A percentile compares a stretch with the other conserved stretches of the same genome.
Evolutionary conservation across 2,113 vertebrate genomes (phyloP).

Genomic region (Hirundichthys speculiger): DNA sequence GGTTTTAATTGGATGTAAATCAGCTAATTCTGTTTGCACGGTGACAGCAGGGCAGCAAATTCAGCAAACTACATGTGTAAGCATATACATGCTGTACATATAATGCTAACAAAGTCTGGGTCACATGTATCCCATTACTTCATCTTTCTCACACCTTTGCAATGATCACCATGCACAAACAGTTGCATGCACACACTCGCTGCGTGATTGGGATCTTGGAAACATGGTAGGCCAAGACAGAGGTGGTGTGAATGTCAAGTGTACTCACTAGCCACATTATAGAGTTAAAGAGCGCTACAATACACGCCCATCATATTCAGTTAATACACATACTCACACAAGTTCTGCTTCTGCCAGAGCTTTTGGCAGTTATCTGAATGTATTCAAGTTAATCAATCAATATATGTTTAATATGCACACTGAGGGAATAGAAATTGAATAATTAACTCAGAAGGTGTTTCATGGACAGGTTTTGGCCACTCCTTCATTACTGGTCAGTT

Average conservation of each 20-base stretch:
- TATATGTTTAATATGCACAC: too few relatives aligned
- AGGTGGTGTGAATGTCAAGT: conserved; percentile 61
- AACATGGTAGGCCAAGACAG: conserved; percentile 17
- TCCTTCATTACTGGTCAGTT: too few relatives aligned
- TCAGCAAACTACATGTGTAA: conserved; percentile 8
- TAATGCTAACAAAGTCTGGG: conserved; percentile 29
- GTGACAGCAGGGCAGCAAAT: conserved; percentile 9
- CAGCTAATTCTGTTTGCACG: conserved; percentile 51
- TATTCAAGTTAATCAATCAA: too few relatives aligned
- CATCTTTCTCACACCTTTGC: conserved; percentile 61
- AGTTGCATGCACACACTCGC: conserved; percentile 3
- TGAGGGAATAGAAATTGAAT: too few relatives aligned
- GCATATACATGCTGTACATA: conserved; percentile 16
- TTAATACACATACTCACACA: too few relatives aligned
- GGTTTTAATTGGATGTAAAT: conserved; percentile 60
- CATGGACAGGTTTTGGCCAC: too few relatives aligned
- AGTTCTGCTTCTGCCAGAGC: too few relatives aligned
- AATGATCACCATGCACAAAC: conserved; percentile 43
- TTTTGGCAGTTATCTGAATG: too few relatives aligned
- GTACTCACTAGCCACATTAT: conserved; percentile 22
- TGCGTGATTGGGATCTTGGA: conserved; percentile 25
- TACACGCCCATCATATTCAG: conserved; percentile 6
- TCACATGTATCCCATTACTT: conserved; percentile 31
- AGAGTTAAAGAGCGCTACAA: background rate
- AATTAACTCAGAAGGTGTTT: too few relatives aligned